phyloP scores from a whole-genome alignment of 2,888 invertebrate genomes.

The Nephrotoma appendiculata region DNA sequence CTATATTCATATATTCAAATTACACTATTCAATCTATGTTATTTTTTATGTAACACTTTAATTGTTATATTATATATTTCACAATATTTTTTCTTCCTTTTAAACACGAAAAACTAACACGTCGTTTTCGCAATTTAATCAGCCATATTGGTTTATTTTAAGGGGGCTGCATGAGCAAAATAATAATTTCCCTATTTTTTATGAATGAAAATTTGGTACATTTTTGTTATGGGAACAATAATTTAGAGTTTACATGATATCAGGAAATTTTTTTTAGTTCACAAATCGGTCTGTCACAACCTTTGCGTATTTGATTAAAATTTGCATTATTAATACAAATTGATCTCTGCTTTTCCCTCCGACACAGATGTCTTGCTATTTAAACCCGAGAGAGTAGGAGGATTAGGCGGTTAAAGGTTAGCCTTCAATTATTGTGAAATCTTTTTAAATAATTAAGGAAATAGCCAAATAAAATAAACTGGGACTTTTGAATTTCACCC shows the following conservation, averaged over 20 bases:
- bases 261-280: too few species aligned
- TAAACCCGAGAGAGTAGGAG: too few species aligned
- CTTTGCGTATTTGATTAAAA: too few species aligned
- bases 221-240: background rate
- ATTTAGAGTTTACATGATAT: background rate
- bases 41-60: constrained; percentile 2
- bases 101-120: constrained; percentile 1
- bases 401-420: too few species aligned
- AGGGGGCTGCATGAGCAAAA: background rate
- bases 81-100: background rate
- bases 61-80: background rate
- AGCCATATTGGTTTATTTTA: background rate
- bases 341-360: too few species aligned
- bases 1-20: constrained; percentile 1
- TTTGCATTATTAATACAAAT: too few species aligned
- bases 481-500: background rate
- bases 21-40: background rate
- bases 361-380: too few species aligned
- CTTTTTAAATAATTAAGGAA: too few species aligned
- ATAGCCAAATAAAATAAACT: background rate
- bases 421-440: too few species aligned
- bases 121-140: background rate
- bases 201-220: background rate
- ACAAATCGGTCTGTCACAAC: too few species aligned
- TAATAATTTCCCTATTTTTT: background rate